Evolutionary conservation across 2,797 vertebrate species (phyloP), one percentile per base, ranked within the genome.

Genomic region (Aeoliscus strigatus): DNA sequence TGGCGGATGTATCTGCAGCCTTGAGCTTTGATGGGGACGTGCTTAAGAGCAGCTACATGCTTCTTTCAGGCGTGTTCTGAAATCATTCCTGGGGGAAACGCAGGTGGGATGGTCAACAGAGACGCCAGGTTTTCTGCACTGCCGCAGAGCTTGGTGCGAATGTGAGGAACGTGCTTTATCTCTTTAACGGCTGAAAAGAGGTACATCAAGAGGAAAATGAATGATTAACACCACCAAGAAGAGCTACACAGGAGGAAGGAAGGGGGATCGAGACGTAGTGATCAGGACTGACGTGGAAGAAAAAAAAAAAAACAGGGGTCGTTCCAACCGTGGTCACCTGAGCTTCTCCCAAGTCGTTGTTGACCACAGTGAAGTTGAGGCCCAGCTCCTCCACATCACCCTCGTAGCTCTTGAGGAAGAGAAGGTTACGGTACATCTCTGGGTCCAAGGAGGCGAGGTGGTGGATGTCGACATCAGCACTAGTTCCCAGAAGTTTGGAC

Each of bases 371-470:
- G 80, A 99, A 98, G 86, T 98, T 98, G 4, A 99, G 89, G 11
- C 96, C 96, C 33, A 99, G 89, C 61, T 99, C 96, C 70, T 98
- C 96, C 56, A 98, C 95, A 0, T 99, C 96, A 0, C 84, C 96
- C 66, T 97, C 94, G 0, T 99, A 98, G 85, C 95, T 97, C 87
- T 97, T 99, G 50, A 99, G 92, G 74, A 99, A 98, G 42, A 99
- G 94, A 23, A 99, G 83, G 57, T 99, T 99, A 57, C 88, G 90
- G 75, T 98, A 98, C 88, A 99, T 94, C 77, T 98, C 96, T 0
- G 96, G 96, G 70, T 99, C 96, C 48, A 99, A 49, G 0, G 96
- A 99, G 24, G 95, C 94, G 66, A 99, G 81, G 67, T 99, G 96
- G 80, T 99, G 96, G 70, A 99, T 98, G 77, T 99, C 96, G 60